Conservation (phyloP, 23 tunicate species). For the Clavelina lepadiformis region DNA sequence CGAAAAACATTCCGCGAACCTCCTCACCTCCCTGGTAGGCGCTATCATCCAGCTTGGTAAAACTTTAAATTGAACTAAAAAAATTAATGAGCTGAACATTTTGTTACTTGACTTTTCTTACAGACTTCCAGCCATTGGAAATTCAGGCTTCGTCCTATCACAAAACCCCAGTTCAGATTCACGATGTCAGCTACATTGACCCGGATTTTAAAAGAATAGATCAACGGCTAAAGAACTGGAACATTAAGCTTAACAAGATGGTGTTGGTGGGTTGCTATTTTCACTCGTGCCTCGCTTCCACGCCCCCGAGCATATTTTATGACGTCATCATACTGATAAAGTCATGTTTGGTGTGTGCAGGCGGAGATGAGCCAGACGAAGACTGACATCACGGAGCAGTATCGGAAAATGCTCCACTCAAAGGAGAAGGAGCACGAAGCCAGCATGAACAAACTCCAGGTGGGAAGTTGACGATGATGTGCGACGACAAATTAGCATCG, state of each 20-base stretch:
- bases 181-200: constrained; percentile 5
- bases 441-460: constrained; percentile 50
- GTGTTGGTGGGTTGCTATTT: constrained; percentile 31
- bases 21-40: background rate
- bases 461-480: background rate
- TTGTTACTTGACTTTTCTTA: too few relatives aligned
- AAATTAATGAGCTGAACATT: too few relatives aligned
- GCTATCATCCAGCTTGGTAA: too few relatives aligned
- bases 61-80: too few relatives aligned
- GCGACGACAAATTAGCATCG: too few relatives aligned
- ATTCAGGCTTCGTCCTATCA: too few relatives aligned
- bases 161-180: background rate
- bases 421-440: constrained; percentile 38
- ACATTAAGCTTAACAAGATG: constrained; percentile 40
- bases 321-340: too few relatives aligned
- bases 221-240: constrained; percentile 27
- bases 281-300: background rate
- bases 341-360: too few relatives aligned
- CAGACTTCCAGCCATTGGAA: too few relatives aligned
- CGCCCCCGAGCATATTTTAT: too few relatives aligned
- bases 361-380: constrained; percentile 56
- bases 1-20: constrained; percentile 43
- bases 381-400: constrained; percentile 33
- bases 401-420: constrained; percentile 18
- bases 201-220: constrained; percentile 35